These are phyloP conservation scores for Grammomys dolichurus DNA, from an alignment of 2,113 vertebrate species.

Conservation along the genomic window DNA sequence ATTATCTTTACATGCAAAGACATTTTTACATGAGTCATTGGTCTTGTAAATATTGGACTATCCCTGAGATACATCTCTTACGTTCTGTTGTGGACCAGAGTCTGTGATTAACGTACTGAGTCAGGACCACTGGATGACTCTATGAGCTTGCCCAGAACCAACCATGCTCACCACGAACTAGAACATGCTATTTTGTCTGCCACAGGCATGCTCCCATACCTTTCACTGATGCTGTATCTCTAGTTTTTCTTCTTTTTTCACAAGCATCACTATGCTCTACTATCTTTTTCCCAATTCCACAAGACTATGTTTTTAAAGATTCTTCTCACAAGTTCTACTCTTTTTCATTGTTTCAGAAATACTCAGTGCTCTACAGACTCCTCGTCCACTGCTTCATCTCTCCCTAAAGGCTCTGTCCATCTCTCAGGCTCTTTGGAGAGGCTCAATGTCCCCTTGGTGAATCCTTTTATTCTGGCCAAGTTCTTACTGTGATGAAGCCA, in stretches of 20 bases:
- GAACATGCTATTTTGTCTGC: not conserved
- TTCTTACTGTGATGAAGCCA: not conserved
- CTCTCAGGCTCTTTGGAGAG: not conserved
- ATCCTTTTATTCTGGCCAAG: not conserved
- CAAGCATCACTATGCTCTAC: not conserved
- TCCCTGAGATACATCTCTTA: not conserved
- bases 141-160: fast-evolving
- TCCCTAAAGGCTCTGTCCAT: not conserved
- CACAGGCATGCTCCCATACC: not conserved
- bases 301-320: not conserved
- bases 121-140: fast-evolving
- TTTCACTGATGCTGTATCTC: not conserved
- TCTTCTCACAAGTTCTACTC: not conserved
- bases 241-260: not conserved
- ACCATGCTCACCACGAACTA: not conserved
- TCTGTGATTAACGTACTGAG: not conserved
- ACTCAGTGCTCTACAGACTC: not conserved
- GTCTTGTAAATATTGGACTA: not conserved
- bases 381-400: not conserved
- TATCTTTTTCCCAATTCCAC: not conserved
- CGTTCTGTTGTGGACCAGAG: not conserved
- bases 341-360: not conserved
- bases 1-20: not conserved
- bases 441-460: not conserved
- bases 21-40: not conserved